These are phyloP conservation scores for Coracopsis vasa DNA, from an alignment of 2,113 vertebrate genomes.

Conservation along the genomic window DNA sequence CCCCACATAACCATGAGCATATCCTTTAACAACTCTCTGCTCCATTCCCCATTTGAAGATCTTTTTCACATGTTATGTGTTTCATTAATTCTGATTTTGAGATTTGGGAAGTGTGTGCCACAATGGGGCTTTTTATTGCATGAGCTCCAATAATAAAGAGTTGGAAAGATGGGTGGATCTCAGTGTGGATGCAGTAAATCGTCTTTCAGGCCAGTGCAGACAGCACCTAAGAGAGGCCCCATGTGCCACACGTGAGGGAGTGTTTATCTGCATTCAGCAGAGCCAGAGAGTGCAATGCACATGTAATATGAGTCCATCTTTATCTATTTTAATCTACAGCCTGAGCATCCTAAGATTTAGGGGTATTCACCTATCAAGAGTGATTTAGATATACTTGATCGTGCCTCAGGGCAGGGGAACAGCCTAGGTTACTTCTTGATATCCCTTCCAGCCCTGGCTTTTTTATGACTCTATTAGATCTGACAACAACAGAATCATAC, in stretches of 20 bases:
- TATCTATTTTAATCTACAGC: not conserved
- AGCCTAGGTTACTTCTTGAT: conserved; percentile 36
- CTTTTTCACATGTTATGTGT: not conserved
- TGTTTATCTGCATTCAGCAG: not conserved
- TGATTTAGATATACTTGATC: conserved; percentile 53
- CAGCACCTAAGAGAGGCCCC: not conserved
- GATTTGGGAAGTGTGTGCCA: not conserved
- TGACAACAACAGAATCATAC: conserved; percentile 57
- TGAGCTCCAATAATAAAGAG: not conserved
- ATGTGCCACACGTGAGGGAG: not conserved
- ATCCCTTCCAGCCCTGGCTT: conserved; percentile 44
- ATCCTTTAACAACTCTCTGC: not conserved
- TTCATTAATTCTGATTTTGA: not conserved
- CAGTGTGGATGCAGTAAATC: not conserved
- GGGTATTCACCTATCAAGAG: conserved; percentile 41
- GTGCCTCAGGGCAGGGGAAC: conserved; percentile 49
- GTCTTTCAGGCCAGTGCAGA: not conserved
- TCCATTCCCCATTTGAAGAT: not conserved
- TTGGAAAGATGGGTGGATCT: not conserved
- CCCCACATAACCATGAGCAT: not conserved
- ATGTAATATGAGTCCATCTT: not conserved
- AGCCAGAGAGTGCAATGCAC: rapidly evolving
- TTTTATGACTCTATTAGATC: conserved; percentile 59
- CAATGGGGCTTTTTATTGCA: not conserved
- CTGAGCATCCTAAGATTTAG: conserved; percentile 2